phyloP scores from a whole-genome alignment of 2,113 vertebrate species.

The Junco hyemalis region DNA sequence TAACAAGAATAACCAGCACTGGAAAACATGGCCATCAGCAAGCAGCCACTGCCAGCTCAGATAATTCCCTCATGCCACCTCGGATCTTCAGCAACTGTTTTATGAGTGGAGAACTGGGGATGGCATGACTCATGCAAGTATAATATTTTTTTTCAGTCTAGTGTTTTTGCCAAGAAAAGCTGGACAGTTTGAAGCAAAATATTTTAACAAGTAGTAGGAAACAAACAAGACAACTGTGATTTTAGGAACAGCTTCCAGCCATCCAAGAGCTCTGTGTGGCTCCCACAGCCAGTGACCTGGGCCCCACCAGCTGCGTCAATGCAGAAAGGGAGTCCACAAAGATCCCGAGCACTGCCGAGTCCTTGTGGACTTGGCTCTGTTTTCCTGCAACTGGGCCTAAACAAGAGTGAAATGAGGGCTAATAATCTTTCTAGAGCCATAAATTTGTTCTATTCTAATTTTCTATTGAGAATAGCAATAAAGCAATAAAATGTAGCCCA shows the following conservation, averaged over 20 bases:
- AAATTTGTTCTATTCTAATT: background rate
- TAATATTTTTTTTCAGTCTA: background rate
- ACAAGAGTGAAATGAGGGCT: background rate
- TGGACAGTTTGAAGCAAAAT: background rate
- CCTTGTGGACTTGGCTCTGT: background rate
- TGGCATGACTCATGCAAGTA: background rate
- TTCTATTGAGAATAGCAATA: slow-evolving; percentile 13
- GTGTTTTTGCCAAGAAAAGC: slow-evolving; percentile 9
- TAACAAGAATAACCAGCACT: background rate
- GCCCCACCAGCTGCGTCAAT: background rate
- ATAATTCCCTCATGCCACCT: background rate
- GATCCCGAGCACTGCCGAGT: rapidly evolving
- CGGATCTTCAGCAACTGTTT: background rate
- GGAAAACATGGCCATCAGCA: background rate
- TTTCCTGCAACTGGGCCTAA: background rate
- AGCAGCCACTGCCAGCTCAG: background rate
- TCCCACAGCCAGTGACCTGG: background rate
- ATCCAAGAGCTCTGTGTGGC: rapidly evolving
- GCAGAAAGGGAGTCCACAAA: rapidly evolving
- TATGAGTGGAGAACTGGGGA: background rate
- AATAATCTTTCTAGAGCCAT: background rate
- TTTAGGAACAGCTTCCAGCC: background rate
- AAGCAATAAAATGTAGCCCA: background rate
- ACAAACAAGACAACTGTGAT: background rate
- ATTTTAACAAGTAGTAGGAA: background rate